A percentile compares a stretch with the other conserved stretches of the same genome.
Evolutionary conservation across 2,888 invertebrate species (phyloP).

Genomic region (Tribolium freemani): DNA sequence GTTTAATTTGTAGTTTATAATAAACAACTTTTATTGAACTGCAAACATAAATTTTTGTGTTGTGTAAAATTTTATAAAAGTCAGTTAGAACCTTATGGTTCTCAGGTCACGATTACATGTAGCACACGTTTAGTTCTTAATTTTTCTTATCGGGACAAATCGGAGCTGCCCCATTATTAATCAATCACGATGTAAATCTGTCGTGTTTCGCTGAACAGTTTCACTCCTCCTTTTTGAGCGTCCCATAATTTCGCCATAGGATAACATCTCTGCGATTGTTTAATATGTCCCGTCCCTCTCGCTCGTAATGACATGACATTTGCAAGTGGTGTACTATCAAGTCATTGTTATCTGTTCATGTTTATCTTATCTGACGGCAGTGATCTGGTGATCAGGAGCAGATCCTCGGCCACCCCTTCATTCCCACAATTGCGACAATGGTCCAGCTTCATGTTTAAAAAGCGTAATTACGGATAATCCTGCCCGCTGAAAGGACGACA

Average conservation of each 20-base stretch:
- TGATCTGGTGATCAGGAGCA: constrained; percentile 51
- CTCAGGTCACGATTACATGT: too few relatives aligned
- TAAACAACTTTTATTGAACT: too few relatives aligned
- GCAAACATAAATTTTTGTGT: too few relatives aligned
- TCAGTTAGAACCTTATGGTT: too few relatives aligned
- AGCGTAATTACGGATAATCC: constrained; percentile 68
- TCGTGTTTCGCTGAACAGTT: neutral
- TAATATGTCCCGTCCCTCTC: constrained; percentile 19
- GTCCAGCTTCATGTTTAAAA: constrained; percentile 65
- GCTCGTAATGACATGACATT: constrained; percentile 52
- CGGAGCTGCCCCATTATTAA: neutral
- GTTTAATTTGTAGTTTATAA: too few relatives aligned
- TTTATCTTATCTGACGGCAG: constrained; percentile 65
- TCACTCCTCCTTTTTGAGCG: neutral
- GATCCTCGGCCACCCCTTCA: constrained; percentile 59
- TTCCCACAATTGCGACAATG: constrained; percentile 66
- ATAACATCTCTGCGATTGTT: constrained; percentile 29
- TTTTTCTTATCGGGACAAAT: neutral
- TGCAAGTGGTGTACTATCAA: constrained; percentile 50
- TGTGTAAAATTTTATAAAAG: too few relatives aligned
- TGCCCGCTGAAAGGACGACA: constrained; percentile 62
- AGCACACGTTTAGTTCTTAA: neutral
- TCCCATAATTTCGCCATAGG: constrained; percentile 15
- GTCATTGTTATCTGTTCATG: constrained; percentile 58
- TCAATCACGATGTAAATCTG: neutral